These are phyloP conservation scores for Diplosoma virens DNA, from an alignment of 23 tunicate genomes.

Conservation along the genomic window DNA sequence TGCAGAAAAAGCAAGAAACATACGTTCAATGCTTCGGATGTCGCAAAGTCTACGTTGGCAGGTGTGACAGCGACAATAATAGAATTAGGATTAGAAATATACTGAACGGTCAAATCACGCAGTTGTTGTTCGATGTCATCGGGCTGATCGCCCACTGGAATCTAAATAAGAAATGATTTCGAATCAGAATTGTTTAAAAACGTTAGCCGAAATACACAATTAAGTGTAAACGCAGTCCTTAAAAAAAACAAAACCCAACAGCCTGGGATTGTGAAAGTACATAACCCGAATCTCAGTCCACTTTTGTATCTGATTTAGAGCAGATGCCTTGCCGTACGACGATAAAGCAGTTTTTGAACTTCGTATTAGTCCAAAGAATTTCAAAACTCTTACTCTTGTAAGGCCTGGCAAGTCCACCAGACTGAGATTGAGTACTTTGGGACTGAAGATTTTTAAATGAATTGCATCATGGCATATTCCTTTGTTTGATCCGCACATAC, in stretches of 20 bases:
- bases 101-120: constrained; percentile 61
- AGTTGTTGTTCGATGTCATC: constrained; percentile 89
- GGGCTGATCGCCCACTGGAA: constrained; percentile 97
- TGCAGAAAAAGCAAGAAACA: too few species aligned
- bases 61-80: constrained; percentile 92
- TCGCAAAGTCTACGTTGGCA: constrained; percentile 96
- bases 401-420: constrained; percentile 91
- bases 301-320: too few species aligned
- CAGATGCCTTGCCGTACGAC: too few species aligned
- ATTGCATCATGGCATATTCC: constrained; percentile 79
- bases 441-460: constrained; percentile 78
- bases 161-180: not conserved
- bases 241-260: too few species aligned
- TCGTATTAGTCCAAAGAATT: not conserved
- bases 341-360: too few species aligned
- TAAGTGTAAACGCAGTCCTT: too few species aligned
- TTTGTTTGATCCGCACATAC: constrained; percentile 85
- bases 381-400: constrained; percentile 35
- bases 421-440: constrained; percentile 76
- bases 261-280: too few species aligned
- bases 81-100: constrained; percentile 87
- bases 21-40: constrained; percentile 92
- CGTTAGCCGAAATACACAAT: too few species aligned
- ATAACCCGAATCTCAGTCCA: too few species aligned
- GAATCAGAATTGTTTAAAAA: too few species aligned